These are phyloP conservation scores for Rhabdomys pumilio DNA, from an alignment of 2,797 vertebrate species.

Conservation along the genomic window DNA sequence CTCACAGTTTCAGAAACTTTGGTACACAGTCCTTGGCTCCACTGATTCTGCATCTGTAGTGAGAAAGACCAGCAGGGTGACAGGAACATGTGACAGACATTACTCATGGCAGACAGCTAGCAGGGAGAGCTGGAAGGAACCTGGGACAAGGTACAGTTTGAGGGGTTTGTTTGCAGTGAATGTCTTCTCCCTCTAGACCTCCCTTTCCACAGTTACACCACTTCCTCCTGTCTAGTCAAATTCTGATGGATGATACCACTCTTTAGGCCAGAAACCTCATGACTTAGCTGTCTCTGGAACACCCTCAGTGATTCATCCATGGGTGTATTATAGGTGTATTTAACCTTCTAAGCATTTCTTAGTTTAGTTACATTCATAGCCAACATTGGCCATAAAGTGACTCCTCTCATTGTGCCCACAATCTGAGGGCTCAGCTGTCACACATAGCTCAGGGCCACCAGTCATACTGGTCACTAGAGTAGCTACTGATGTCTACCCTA, in stretches of 20 bases:
- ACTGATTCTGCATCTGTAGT: background rate
- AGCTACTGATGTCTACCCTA: accelerated
- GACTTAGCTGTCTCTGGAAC: background rate
- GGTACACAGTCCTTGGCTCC: background rate
- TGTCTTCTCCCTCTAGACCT: background rate
- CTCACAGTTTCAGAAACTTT: background rate
- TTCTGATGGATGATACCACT: background rate
- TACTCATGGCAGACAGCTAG: background rate
- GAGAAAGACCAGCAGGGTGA: background rate
- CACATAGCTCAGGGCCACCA: accelerated
- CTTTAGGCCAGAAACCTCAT: background rate
- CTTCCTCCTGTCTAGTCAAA: background rate
- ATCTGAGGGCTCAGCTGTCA: too few relatives aligned
- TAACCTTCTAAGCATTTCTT: background rate
- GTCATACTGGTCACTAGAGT: accelerated
- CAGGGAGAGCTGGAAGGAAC: background rate
- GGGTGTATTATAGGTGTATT: background rate
- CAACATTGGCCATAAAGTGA: background rate
- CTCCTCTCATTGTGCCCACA: background rate
- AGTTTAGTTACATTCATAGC: background rate
- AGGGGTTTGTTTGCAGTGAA: background rate
- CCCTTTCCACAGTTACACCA: background rate
- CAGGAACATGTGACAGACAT: background rate
- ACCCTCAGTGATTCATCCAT: too few relatives aligned
- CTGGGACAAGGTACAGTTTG: background rate